Evolutionary conservation across 2,113 vertebrate species (phyloP).

Genomic region (Salminus brasiliensis): DNA sequence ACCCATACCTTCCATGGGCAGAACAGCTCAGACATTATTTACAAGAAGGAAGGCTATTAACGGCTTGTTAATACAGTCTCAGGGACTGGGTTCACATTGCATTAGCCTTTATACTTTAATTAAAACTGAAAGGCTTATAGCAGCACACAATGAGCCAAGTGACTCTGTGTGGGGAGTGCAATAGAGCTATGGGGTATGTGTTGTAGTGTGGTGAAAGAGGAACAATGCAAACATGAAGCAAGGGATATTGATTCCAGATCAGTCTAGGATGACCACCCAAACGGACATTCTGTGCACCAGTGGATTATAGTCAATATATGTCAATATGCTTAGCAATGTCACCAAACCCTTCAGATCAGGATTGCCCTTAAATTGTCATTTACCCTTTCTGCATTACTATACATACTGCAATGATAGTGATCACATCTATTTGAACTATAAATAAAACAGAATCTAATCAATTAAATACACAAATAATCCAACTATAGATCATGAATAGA

Average conservation of each 20-base stretch:
- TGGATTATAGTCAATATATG: background rate
- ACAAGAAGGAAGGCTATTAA: slow-evolving; percentile 57
- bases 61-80: slow-evolving; percentile 52
- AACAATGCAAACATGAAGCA: slow-evolving; percentile 41
- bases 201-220: slow-evolving; percentile 32
- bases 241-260: slow-evolving; percentile 58
- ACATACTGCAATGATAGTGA: too few species aligned
- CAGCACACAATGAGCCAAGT: background rate
- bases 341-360: background rate
- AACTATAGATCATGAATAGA: background rate
- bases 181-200: background rate
- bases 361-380: background rate
- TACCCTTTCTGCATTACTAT: too few species aligned
- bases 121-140: slow-evolving; percentile 53
- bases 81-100: slow-evolving; percentile 48
- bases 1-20: slow-evolving; percentile 58
- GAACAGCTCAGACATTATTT: slow-evolving; percentile 67
- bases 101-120: slow-evolving; percentile 62
- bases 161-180: background rate
- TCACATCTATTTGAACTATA: too few species aligned
- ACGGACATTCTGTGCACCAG: slow-evolving; percentile 11
- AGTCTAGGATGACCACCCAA: background rate
- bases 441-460: too few species aligned
- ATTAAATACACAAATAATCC: too few species aligned
- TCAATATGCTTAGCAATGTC: background rate